phyloP scores from a whole-genome alignment of 2,113 vertebrate genomes.

The Osmerus mordax region DNA sequence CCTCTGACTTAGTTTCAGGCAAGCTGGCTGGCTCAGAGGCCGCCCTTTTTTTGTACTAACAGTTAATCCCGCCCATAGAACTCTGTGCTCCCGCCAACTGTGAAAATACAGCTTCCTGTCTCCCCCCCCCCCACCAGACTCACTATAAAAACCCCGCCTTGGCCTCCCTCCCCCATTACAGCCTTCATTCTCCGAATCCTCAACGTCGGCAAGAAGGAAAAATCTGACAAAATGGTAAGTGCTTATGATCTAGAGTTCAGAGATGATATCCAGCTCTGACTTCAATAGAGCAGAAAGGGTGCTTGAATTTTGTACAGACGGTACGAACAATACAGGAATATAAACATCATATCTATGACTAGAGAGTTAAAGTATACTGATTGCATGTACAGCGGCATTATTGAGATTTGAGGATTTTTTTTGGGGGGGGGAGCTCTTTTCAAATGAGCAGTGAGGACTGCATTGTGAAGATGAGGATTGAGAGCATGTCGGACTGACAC shows the following conservation, averaged over 20 bases:
- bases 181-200: slow-evolving; percentile 55
- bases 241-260: not conserved
- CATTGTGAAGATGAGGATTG: not conserved
- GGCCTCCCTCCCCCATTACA: not conserved
- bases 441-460: not conserved
- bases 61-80: slow-evolving; percentile 34
- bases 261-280: not conserved
- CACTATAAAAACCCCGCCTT: slow-evolving; percentile 19
- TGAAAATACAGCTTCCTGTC: slow-evolving; percentile 2
- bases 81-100: too few species aligned
- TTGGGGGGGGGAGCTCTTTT: not conserved
- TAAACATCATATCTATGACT: not conserved
- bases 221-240: slow-evolving; percentile 57
- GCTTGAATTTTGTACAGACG: not conserved
- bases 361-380: not conserved
- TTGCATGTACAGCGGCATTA: not conserved
- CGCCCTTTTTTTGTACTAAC: slow-evolving; percentile 12
- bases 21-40: not conserved
- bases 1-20: not conserved
- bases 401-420: not conserved
- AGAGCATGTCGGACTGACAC: not conserved
- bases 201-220: slow-evolving; percentile 54
- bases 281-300: not conserved
- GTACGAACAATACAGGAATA: not conserved
- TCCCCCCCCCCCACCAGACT: not conserved